A percentile compares a stretch with the other conserved stretches of the same genome.
These are phyloP conservation scores for Nysson spinosus DNA, from an alignment of 2,888 invertebrate genomes.

Conservation along the genomic window DNA sequence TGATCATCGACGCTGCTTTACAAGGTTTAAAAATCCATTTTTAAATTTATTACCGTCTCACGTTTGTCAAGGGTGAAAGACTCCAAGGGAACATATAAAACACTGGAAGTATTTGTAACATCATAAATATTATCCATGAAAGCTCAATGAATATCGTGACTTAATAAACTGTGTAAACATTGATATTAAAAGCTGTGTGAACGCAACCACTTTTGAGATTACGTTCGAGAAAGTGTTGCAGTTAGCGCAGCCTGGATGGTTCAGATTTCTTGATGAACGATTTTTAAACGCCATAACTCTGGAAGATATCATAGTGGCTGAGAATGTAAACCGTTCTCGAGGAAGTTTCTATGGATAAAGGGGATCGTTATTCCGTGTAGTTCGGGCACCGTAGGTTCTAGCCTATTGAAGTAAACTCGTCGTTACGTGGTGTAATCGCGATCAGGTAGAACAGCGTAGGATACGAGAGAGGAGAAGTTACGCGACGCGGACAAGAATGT, in stretches of 20 bases:
- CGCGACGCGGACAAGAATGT: constrained; percentile 74
- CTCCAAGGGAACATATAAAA: too few relatives aligned
- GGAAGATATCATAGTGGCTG: not conserved
- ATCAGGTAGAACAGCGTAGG: constrained; percentile 32
- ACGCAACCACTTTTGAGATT: too few relatives aligned
- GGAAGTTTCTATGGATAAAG: not conserved
- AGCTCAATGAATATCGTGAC: too few relatives aligned
- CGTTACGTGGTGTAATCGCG: constrained; percentile 45
- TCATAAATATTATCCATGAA: too few relatives aligned
- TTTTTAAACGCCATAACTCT: not conserved
- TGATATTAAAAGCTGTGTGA: too few relatives aligned
- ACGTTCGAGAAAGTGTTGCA: too few relatives aligned
- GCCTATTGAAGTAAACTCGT: constrained; percentile 40
- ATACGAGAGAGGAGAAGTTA: constrained; percentile 61
- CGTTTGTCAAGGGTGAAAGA: too few relatives aligned
- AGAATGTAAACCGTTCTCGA: not conserved
- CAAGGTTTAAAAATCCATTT: not conserved
- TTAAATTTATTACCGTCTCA: too few relatives aligned
- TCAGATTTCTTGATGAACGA: not conserved
- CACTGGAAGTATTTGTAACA: too few relatives aligned
- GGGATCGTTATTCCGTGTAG: constrained; percentile 39
- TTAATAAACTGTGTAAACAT: too few relatives aligned
- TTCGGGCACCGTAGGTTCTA: constrained; percentile 20
- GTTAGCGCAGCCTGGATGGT: too few relatives aligned
- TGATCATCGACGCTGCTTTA: constrained; percentile 18